Conservation (phyloP, 1,140 invertebrate genomes). For the Leptinotarsa undecemlineata region DNA sequence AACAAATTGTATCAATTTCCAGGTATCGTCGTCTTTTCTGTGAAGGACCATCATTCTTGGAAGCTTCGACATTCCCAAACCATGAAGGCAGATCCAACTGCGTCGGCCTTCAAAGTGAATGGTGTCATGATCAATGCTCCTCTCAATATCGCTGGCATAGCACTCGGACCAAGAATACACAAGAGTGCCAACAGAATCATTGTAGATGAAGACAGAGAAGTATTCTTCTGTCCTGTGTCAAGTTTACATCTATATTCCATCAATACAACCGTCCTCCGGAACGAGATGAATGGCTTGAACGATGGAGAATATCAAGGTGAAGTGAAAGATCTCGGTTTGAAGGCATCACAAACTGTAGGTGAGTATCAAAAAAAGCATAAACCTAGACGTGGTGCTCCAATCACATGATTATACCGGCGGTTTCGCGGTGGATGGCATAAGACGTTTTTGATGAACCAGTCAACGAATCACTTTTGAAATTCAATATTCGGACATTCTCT, state of each 20-base stretch:
- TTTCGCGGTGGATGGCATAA: too few species aligned
- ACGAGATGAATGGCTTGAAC: constrained; percentile 52
- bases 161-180: constrained; percentile 61
- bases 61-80: constrained; percentile 66
- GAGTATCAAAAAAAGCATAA: neutral
- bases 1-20: constrained; percentile 48
- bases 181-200: constrained; percentile 32
- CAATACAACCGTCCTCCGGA: constrained; percentile 62
- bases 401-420: too few species aligned
- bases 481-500: too few species aligned
- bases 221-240: constrained; percentile 70
- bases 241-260: constrained; percentile 68
- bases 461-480: too few species aligned
- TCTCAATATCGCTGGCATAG: constrained; percentile 68
- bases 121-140: constrained; percentile 60
- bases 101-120: constrained; percentile 62
- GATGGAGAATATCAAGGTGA: constrained; percentile 39
- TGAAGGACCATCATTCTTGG: constrained; percentile 66
- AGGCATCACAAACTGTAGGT: constrained; percentile 67
- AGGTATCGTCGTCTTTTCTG: constrained; percentile 70
- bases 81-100: constrained; percentile 63
- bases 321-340: constrained; percentile 64
- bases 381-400: too few species aligned
- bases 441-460: too few species aligned
- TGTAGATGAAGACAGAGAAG: constrained; percentile 56